Percentiles rank a stretch among this genome's conserved stretches.
phyloP scores from a whole-genome alignment of 2,888 invertebrate genomes.

The Dorcus parallelipipedus region DNA sequence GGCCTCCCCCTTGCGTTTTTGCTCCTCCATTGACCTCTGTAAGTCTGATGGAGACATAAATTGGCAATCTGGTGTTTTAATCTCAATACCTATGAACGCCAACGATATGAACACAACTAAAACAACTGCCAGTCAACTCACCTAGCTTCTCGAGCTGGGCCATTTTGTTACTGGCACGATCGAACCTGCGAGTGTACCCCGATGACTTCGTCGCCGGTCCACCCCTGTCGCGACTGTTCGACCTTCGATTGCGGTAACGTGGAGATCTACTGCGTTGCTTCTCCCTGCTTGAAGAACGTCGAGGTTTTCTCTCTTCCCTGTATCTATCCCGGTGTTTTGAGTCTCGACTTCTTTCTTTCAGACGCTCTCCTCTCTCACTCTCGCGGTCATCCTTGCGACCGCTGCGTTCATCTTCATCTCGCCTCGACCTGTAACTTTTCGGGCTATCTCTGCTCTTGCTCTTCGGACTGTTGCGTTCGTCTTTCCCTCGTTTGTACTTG shows the following conservation, averaged over 20 bases:
- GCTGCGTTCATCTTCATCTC: neutral
- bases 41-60: conserved; percentile 26
- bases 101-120: neutral
- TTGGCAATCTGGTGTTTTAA: conserved; percentile 50
- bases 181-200: conserved; percentile 45
- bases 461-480: conserved; percentile 7
- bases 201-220: neutral
- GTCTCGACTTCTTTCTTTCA: conserved; percentile 18
- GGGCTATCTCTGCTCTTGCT: conserved; percentile 13
- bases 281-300: conserved; percentile 30
- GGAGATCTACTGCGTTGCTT: conserved; percentile 32
- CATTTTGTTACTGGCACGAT: conserved; percentile 48
- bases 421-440: conserved; percentile 2
- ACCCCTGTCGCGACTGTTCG: conserved; percentile 36
- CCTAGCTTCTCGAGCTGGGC: conserved; percentile 52
- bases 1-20: conserved; percentile 8
- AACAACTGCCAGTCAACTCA: conserved; percentile 17
- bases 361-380: conserved; percentile 22
- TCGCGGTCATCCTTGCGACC: neutral
- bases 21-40: conserved; percentile 7
- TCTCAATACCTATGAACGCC: conserved; percentile 26
- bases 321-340: conserved; percentile 34
- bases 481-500: conserved; percentile 12
- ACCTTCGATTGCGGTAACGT: conserved; percentile 30
- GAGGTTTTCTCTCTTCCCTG: conserved; percentile 15